phyloP scores from a whole-genome alignment of 2,888 invertebrate species.

The Mechanitis mazaeus region DNA sequence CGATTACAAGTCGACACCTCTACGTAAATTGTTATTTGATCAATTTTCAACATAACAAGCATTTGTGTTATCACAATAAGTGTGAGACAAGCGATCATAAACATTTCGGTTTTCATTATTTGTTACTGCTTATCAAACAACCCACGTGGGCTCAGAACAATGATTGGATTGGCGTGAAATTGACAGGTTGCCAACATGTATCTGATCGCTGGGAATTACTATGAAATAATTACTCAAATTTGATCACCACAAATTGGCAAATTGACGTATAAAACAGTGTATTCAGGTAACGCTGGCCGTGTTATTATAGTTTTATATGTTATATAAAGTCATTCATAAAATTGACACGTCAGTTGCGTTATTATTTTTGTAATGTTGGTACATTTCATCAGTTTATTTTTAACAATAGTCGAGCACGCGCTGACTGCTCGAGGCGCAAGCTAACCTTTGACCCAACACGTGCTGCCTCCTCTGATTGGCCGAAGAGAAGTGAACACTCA shows the following conservation, averaged over 20 bases:
- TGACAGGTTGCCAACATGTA: slow-evolving; percentile 22
- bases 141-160: slow-evolving; percentile 23
- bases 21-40: slow-evolving; percentile 19
- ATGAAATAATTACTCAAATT: slow-evolving; percentile 9
- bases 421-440: slow-evolving; percentile 48
- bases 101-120: slow-evolving; percentile 27
- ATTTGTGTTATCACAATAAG: slow-evolving; percentile 21
- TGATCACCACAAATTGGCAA: slow-evolving; percentile 4
- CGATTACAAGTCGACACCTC: slow-evolving; percentile 29
- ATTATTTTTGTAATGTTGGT: slow-evolving; percentile 15
- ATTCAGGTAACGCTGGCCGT: background rate
- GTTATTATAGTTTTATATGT: background rate
- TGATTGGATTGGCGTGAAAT: slow-evolving; percentile 23
- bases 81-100: slow-evolving; percentile 19
- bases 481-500: slow-evolving; percentile 53
- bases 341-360: slow-evolving; percentile 8
- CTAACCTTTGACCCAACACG: slow-evolving; percentile 67
- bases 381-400: slow-evolving; percentile 44
- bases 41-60: slow-evolving; percentile 22
- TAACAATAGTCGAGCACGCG: slow-evolving; percentile 50
- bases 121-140: slow-evolving; percentile 21
- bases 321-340: slow-evolving; percentile 6
- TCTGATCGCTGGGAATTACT: slow-evolving; percentile 10
- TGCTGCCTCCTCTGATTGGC: slow-evolving; percentile 66
- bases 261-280: background rate